Percentiles rank a stretch among this genome's conserved stretches.
Conservation (phyloP, 2,797 vertebrate species). For the Chelidonichthys spinosus region DNA sequence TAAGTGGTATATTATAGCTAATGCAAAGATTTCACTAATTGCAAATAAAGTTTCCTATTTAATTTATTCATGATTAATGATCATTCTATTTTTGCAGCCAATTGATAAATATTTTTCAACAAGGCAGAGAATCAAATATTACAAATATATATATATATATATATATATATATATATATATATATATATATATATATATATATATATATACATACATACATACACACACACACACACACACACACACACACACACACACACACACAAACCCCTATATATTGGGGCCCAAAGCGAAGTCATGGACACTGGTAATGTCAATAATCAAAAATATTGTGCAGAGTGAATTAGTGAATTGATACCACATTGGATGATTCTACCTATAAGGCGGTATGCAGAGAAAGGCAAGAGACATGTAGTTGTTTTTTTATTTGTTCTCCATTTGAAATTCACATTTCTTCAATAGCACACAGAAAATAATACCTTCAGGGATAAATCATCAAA, state of each 20-base stretch:
- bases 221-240: too few relatives aligned
- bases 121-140: too few relatives aligned
- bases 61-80: background rate
- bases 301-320: background rate
- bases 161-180: too few relatives aligned
- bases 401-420: background rate
- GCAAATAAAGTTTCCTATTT: background rate
- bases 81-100: too few relatives aligned
- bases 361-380: background rate
- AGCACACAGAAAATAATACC: slow-evolving; percentile 16
- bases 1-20: background rate
- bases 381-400: background rate
- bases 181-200: too few relatives aligned
- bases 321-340: background rate
- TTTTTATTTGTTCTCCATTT: slow-evolving; percentile 55
- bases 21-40: background rate
- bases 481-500: slow-evolving; percentile 8
- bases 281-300: background rate
- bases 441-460: slow-evolving; percentile 27
- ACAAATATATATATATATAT: too few relatives aligned
- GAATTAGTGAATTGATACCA: background rate
- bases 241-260: too few relatives aligned
- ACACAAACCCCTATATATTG: too few relatives aligned
- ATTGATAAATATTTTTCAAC: too few relatives aligned
- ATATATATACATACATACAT: too few relatives aligned